Evolutionary conservation across 2,113 vertebrate genomes (phyloP).

Genomic region (Phoxinus phoxinus): DNA sequence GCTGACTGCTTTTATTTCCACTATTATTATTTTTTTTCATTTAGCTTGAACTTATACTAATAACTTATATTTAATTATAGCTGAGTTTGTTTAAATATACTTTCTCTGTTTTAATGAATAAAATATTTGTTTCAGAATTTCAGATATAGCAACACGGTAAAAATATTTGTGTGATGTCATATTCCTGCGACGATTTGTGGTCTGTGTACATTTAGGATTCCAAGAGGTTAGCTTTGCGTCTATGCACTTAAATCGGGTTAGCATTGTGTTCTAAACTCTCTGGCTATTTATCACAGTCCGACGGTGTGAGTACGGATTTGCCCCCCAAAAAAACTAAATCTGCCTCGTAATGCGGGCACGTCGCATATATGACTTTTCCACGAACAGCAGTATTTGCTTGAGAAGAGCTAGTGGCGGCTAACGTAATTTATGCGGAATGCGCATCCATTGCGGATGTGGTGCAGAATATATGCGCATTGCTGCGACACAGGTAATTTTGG

Average conservation of each 20-base stretch:
- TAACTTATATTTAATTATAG: too few species aligned
- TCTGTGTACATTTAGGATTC: slow-evolving; percentile 68
- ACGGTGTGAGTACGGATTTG: slow-evolving; percentile 17
- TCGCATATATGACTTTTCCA: neutral
- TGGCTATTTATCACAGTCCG: neutral
- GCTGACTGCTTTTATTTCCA: too few species aligned
- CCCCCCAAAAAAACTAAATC: neutral
- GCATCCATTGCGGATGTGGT: slow-evolving; percentile 80
- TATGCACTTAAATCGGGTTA: slow-evolving; percentile 58
- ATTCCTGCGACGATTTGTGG: slow-evolving; percentile 65
- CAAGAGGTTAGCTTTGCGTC: slow-evolving; percentile 52
- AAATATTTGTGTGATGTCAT: slow-evolving; percentile 66
- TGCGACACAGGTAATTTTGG: slow-evolving; percentile 67
- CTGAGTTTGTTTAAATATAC: neutral
- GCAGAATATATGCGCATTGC: slow-evolving; percentile 77
- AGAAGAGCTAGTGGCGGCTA: slow-evolving; percentile 42
- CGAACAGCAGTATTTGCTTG: slow-evolving; percentile 18
- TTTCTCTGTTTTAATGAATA: neutral
- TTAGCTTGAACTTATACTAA: too few species aligned
- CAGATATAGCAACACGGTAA: neutral
- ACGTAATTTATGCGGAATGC: slow-evolving; percentile 77
- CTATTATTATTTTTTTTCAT: neutral
- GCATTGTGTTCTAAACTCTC: slow-evolving; percentile 59
- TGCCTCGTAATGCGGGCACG: neutral
- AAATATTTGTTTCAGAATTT: neutral